These are phyloP conservation scores for Caenorhabditis sulstoni DNA, from an alignment of 2,888 invertebrate species.

Conservation along the genomic window DNA sequence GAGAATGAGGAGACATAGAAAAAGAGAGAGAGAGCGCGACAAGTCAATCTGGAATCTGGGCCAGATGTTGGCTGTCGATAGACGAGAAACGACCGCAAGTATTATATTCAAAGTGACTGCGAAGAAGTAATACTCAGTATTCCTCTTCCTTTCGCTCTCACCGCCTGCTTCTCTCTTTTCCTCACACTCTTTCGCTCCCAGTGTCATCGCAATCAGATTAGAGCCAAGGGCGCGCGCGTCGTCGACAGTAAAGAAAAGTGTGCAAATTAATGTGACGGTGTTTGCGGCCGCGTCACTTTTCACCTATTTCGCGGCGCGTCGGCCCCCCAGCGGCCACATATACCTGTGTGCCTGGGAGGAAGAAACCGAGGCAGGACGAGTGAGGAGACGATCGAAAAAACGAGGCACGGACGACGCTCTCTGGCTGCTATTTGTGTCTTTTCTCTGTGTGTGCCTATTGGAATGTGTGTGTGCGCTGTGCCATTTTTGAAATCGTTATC, in stretches of 20 bases:
- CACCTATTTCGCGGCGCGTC: slow-evolving; percentile 6
- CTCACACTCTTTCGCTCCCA: background rate
- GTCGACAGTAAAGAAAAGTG: slow-evolving; percentile 22
- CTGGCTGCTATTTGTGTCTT: slow-evolving; percentile 28
- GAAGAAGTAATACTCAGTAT: background rate
- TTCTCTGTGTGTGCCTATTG: slow-evolving; percentile 25
- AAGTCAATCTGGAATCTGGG: slow-evolving; percentile 34
- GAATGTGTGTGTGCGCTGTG: slow-evolving; percentile 22
- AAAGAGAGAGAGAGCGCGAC: slow-evolving; percentile 10
- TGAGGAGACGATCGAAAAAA: slow-evolving; percentile 22
- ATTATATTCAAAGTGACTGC: background rate
- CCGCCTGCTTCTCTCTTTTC: background rate
- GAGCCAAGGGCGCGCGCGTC: slow-evolving; percentile 14
- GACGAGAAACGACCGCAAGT: slow-evolving; percentile 5
- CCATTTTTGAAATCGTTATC: slow-evolving; percentile 35
- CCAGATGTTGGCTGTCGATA: slow-evolving; percentile 33
- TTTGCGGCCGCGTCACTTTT: slow-evolving; percentile 54
- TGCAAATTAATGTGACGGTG: slow-evolving; percentile 55
- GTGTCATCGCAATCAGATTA: slow-evolving; percentile 51
- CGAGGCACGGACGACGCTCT: slow-evolving; percentile 23
- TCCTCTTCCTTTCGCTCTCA: background rate
- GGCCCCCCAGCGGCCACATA: slow-evolving; percentile 22
- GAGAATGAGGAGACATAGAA: background rate
- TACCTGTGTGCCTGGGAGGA: slow-evolving; percentile 37
- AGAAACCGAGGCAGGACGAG: slow-evolving; percentile 7